Base-by-base conservation (phyloP, 37 sponge, comb jelly and placozoan species). In the Crambe crambe region DNA sequence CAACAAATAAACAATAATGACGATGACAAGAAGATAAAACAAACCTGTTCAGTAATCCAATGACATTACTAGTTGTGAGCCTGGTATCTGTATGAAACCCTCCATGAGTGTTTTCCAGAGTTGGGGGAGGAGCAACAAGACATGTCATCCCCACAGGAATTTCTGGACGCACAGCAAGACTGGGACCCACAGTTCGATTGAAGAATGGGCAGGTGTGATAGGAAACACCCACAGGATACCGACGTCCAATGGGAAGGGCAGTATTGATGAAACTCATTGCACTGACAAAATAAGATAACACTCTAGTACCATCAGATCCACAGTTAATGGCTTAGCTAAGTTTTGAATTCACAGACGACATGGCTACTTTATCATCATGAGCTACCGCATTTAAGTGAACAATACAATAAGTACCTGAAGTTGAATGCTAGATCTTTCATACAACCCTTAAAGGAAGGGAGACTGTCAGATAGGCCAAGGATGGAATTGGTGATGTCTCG, bases 161-260 rank as follows among this genome's bases (percentile, higher is more conserved):
- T 15, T 39, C 29, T 34, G 71, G 78, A 0, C 26, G 34, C 29
- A 85, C 77, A 44, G 85, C 58, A 22, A 85, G 35, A 1, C 42
- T 3, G 10, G 85, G 77, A 34, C 3, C 54, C 34, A 23, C 2
- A 2, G 27, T 3, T 18, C 3, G 54, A 39, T 42, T 68, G 23
- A 58, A 31, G 37, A 68, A 85, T 0, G 79, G 79, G 40, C 85
- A 85, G n/a, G 63, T 6, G 38, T 77, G 58, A 64, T 76, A 85
- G 51, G 72, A 70, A 37, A 85, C 78, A 22, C 85, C 78, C 0
- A 18, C 38, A 30, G 78, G 60, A 43, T 76, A 71, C 41, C 58
- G 69, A 0, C 37, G 38, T 5, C 36, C 58, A 37, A 18, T 2
- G 29, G 69, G 8, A 42, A 42, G 61, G 4, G 73, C 42, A 44